Base-by-base conservation (phyloP, 2,113 vertebrate genomes). In the Thinocorus orbignyianus region DNA sequence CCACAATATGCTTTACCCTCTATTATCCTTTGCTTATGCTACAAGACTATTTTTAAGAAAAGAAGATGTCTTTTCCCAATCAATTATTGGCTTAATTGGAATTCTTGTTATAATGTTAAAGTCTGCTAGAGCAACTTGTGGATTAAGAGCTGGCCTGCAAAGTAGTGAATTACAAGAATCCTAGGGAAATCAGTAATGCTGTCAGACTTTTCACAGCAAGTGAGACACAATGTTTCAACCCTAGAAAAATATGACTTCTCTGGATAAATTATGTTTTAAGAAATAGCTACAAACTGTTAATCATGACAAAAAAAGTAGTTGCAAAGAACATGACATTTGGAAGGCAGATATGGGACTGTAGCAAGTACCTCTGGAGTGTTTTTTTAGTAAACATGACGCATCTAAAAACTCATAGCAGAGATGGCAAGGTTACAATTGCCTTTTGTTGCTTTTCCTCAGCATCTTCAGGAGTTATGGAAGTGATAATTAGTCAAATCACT, bases 41-140 rank as follows among this genome's bases (percentile, higher is more conserved):
- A n/a, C 6, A 71, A 39, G 19, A 48, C 9, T 25, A 23, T 39
- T 80, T 81, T 52, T 41, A 42, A 55, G 30, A 64, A 54, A 78
- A 68, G 46, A 48, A 37, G 8, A 20, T 37, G 7, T 0, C 10
- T 81, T 69, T 52, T 73, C 46, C 19, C 46, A 28, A 62, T 64
- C 5, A 20, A 69, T 10, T 60, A 54, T 22, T 0, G 0, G 9
- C 14, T 87, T 66, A 30, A 17, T 25, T 3, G 2, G 15, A 49
- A 73, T 30, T 2, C 26, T 76, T 60, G 8, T 39, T 62, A 20
- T 17, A 66, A 48, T 41, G 2, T 4, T 70, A n/a, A 66, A 4
- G 1, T 81, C 24, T 68, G 17, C 9, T 33, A 49, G 4, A 80
- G 8, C 10, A 72, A n/a, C 13, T 31, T 73, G 22, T 57, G 33